Percentiles rank a stretch among this genome's conserved stretches.
Conservation (phyloP, 2,888 invertebrate genomes). For the Leptinotarsa juncta region DNA sequence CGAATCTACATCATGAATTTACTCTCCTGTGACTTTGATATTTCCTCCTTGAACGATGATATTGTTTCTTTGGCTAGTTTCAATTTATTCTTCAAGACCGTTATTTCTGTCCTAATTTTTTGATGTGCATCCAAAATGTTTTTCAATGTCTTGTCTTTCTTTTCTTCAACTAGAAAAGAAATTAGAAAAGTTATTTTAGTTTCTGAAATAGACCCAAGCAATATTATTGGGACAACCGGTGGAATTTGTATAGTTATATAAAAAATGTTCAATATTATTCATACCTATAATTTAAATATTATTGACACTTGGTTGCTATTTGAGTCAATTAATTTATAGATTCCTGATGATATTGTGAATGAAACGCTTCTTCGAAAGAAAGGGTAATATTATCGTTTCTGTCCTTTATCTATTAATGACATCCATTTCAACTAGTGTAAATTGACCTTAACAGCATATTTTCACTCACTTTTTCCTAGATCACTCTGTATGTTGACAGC, state of each 20-base stretch:
- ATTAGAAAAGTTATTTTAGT: not conserved
- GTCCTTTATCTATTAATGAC: not conserved
- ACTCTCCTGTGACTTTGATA: slow-evolving; percentile 67
- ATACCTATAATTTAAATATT: too few relatives aligned
- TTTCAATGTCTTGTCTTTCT: slow-evolving; percentile 83
- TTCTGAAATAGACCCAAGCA: too few relatives aligned
- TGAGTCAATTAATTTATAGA: too few relatives aligned
- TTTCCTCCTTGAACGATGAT: slow-evolving; percentile 82
- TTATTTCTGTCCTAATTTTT: slow-evolving; percentile 85
- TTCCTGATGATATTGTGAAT: too few relatives aligned
- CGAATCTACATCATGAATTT: slow-evolving; percentile 51
- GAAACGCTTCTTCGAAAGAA: too few relatives aligned
- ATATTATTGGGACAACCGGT: too few relatives aligned
- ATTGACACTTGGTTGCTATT: too few relatives aligned
- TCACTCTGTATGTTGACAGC: slow-evolving; percentile 9
- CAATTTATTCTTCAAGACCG: slow-evolving; percentile 85
- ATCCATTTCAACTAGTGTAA: not conserved
- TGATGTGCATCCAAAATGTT: slow-evolving; percentile 82
- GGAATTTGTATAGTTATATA: too few relatives aligned
- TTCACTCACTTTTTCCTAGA: not conserved
- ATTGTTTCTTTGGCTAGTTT: slow-evolving; percentile 89
- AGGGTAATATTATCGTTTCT: too few relatives aligned
- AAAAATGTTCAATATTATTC: too few relatives aligned
- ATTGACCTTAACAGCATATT: not conserved
- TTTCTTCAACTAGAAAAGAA: slow-evolving; percentile 81